These are phyloP conservation scores for Thysanoteuthis rhombus DNA, from an alignment of 2,888 invertebrate species.

Conservation along the genomic window DNA sequence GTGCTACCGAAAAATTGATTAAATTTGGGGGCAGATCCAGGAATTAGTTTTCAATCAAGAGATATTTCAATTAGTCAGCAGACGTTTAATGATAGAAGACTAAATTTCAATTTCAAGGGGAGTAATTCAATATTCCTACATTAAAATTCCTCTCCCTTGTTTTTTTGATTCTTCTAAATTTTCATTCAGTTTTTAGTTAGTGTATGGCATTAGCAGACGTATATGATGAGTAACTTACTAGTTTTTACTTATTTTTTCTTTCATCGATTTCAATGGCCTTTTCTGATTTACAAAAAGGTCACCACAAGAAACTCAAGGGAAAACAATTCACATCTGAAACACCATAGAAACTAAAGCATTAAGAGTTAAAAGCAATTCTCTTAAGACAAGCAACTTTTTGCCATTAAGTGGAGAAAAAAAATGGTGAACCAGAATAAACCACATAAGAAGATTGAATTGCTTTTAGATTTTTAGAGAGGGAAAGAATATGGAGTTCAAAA, in stretches of 20 bases:
- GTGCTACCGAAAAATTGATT: too few species aligned
- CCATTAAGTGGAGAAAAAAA: background rate
- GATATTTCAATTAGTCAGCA: too few species aligned
- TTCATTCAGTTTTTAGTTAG: too few species aligned
- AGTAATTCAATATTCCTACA: too few species aligned
- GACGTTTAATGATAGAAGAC: too few species aligned
- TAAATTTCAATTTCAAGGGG: too few species aligned
- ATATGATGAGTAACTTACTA: too few species aligned
- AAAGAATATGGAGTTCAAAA: background rate
- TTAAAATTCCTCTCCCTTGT: too few species aligned
- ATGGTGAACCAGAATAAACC: background rate
- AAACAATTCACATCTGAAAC: background rate
- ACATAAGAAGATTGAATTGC: background rate
- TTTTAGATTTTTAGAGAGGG: background rate
- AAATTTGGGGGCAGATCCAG: too few species aligned
- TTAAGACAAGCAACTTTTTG: background rate
- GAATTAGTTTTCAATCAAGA: too few species aligned
- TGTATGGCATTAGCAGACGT: too few species aligned
- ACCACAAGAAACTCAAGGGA: background rate
- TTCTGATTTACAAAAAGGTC: background rate
- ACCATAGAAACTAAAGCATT: background rate
- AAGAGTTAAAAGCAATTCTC: background rate
- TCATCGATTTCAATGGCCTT: background rate
- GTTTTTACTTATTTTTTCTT: background rate
- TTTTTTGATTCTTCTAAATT: too few species aligned